Percentiles rank a stretch among this genome's conserved stretches.
phyloP scores from a whole-genome alignment of 2,113 vertebrate species.

The Nannospalax galili region DNA sequence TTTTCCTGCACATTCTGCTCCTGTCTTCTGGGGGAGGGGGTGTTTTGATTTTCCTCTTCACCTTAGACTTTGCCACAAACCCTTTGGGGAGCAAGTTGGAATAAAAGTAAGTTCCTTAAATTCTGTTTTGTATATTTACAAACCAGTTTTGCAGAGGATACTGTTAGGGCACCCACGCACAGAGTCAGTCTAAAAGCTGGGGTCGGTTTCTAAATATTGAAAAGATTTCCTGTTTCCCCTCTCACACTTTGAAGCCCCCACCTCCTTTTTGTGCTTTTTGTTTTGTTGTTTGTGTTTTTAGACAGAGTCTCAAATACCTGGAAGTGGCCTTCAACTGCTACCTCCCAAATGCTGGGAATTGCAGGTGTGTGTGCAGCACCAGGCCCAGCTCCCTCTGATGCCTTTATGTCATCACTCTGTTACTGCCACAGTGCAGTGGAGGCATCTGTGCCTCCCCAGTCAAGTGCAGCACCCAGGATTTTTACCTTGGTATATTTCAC shows the following conservation, averaged over 20 bases:
- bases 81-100: not conserved
- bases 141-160: not conserved
- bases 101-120: not conserved
- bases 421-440: not conserved
- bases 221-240: not conserved
- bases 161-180: not conserved
- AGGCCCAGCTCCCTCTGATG: not conserved
- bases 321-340: not conserved
- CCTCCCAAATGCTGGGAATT: not conserved
- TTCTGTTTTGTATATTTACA: not conserved
- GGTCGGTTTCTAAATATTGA: slow-evolving; percentile 3
- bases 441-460: too few relatives aligned
- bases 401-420: not conserved
- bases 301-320: not conserved
- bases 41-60: not conserved
- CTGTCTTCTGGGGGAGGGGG: not conserved
- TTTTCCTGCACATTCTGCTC: not conserved
- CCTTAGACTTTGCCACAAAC: not conserved
- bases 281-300: not conserved
- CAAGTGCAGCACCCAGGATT: not conserved
- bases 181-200: not conserved
- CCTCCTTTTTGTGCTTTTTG: not conserved
- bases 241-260: not conserved
- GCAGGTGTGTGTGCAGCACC: too few relatives aligned
- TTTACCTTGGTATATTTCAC: not conserved